Conservation (phyloP, 2,888 invertebrate genomes). For the Xestobium rufovillosum region DNA sequence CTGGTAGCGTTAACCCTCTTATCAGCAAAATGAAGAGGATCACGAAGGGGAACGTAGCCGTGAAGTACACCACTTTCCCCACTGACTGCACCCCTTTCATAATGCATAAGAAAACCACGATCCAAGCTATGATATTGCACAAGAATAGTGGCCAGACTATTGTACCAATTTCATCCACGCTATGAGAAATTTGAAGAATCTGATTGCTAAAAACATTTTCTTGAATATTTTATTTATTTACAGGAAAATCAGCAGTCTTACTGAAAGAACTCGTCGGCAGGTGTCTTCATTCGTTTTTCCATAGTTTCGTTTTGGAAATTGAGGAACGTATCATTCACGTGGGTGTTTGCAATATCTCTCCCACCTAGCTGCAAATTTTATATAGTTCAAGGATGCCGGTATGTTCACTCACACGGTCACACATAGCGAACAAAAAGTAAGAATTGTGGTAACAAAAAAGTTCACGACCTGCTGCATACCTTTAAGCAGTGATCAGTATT, state of each 20-base stretch:
- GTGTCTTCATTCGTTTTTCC: constrained; percentile 48
- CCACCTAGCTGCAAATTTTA: too few species aligned
- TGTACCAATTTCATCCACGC: constrained; percentile 65
- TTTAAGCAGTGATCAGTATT: constrained; percentile 68
- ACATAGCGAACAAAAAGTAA: constrained; percentile 8
- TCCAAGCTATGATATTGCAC: constrained; percentile 70
- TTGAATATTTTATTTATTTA: constrained; percentile 11
- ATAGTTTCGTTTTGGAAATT: constrained; percentile 37
- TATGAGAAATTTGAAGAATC: constrained; percentile 66
- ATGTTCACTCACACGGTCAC: too few species aligned
- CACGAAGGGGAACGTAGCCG: constrained; percentile 75
- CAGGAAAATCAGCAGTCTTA: constrained; percentile 42
- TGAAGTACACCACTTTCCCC: constrained; percentile 85
- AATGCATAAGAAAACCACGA: constrained; percentile 75
- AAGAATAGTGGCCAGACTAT: constrained; percentile 76
- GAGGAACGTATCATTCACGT: constrained; percentile 18
- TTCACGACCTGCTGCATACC: constrained; percentile 37
- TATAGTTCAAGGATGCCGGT: too few species aligned
- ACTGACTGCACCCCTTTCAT: constrained; percentile 82
- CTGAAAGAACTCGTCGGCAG: constrained; percentile 81
- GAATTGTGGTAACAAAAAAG: constrained; percentile 4
- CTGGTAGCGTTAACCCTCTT: constrained; percentile 72
- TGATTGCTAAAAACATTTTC: constrained; percentile 53
- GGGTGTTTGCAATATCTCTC: too few species aligned
- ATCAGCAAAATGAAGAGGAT: constrained; percentile 65